Base-by-base conservation (phyloP, 2,797 vertebrate genomes). In the Allochrocebus solatus region DNA sequence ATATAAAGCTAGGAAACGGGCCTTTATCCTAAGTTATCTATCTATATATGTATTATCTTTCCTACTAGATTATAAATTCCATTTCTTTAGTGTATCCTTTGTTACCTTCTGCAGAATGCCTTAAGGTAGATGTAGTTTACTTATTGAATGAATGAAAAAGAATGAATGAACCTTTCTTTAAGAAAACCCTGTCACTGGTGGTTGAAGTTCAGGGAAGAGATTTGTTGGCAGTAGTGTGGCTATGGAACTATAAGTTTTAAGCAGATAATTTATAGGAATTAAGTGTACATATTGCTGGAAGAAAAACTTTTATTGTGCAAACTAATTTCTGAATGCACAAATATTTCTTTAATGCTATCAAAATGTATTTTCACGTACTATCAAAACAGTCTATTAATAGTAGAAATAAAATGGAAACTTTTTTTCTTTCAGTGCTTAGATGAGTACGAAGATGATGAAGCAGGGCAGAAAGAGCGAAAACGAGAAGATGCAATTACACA, bases 371-470 rank as follows among this genome's bases (percentile, higher is more conserved):
- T 96, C 19, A 85, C 0, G 0, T 96, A 43, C 16, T 33, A 17
- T 72, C 7, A 76, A 70, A 90, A 79, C 33, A 22, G 78, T 91
- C 46, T 85, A 1, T 90, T 83, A 83, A 36, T 90, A 64, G 24
- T 87, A 53, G 36, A 75, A 86, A 75, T 97, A 74, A 96, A 90
- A 90, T 76, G 33, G n/a, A 96, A 93, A 98, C 88, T 0, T 0
- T 59, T 22, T 97, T 94, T 93, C 79, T 96, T 97, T 94, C 98
- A 99, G 99, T 99, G 99, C 97, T 99, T 99, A 93, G 99, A 99
- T 97, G 99, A 99, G 92, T 99, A 99, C 96, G 99, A 99, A 86
- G 99, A 99, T 79, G 99, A 99, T 28, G 99, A 99, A 96, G 98
- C 99, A 5, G 99, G 98, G 19, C 99, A 99, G 98, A 99, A 99